A percentile compares a stretch with the other conserved stretches of the same genome.
phyloP scores from a whole-genome alignment of 2,797 vertebrate genomes.

The Poecilia gillii region DNA sequence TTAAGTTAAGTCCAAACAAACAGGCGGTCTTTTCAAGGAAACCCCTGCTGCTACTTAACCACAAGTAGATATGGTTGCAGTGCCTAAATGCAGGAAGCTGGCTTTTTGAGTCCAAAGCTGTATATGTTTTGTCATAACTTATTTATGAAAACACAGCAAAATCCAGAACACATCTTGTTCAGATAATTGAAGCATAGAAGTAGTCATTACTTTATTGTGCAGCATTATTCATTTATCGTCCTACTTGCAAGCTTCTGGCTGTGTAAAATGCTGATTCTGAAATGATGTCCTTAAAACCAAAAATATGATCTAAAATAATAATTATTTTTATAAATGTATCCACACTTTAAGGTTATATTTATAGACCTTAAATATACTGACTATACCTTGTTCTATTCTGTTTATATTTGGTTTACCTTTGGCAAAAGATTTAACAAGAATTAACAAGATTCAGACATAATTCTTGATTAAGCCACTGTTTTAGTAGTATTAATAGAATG shows the following conservation, averaged over 20 bases:
- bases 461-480: neutral
- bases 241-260: neutral
- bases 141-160: neutral
- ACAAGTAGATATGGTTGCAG: neutral
- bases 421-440: neutral
- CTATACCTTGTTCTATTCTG: no score
- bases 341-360: neutral
- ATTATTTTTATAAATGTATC: neutral
- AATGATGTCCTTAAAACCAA: neutral
- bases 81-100: neutral
- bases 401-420: neutral
- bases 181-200: neutral
- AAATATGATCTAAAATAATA: neutral
- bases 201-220: neutral
- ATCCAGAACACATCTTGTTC: neutral
- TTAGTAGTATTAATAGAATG: neutral
- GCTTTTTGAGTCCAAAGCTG: neutral
- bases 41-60: neutral
- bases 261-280: neutral
- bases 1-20: slow-evolving; percentile 1
- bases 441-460: neutral
- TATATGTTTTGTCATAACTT: neutral
- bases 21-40: neutral
- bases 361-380: neutral
- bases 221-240: neutral